Evolutionary conservation across 2,888 invertebrate genomes (phyloP), one percentile per base, ranked within the genome.

Genomic region (Lymantria monacha): DNA sequence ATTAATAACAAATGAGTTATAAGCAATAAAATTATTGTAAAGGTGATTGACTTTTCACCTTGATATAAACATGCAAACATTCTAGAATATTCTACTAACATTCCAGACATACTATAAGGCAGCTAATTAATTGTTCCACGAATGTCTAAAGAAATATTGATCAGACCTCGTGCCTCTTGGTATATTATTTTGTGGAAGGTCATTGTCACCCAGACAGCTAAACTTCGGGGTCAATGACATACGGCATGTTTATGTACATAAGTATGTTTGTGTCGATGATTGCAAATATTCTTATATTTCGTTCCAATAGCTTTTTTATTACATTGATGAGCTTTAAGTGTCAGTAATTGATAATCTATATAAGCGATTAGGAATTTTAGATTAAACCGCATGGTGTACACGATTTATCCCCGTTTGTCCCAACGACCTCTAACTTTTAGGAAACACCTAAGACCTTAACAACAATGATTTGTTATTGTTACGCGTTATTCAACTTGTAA

Each of bases 151-250:
- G 15, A 46, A 51, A 15, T 42, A 49, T 30, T 13, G 37, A 54
- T 66, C 66, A 59, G 59, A 61, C 42, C 55, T 51, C 51, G 51
- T 47, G 46, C 52, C 44, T 63, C 38, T 38, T 11, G 3, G 59
- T 67, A 64, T 55, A 22, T 51, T 50, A 61, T 57, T 65, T 61
- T 59, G 56, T 44, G 40, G 65, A 65, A 71, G 70, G 70, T 75
- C 74, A 77, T 75, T 71, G 75, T 76, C 76, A 77, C 73, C 73
- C 63, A 63, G 51, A 61, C 70, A 68, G 66, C 66, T 66, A 59
- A 55, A 60, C 65, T 66, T 63, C 55, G 51, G 53, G 75, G 69
- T 74, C 67, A 69, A 61, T 63, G 72, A 69, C 63, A 70, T 55
- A 46, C 49, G 55, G 53, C 51, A 59, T 65, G 60, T 65, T 66